Conservation (phyloP, 1,140 invertebrate species). For the Drosophila melanica region DNA sequence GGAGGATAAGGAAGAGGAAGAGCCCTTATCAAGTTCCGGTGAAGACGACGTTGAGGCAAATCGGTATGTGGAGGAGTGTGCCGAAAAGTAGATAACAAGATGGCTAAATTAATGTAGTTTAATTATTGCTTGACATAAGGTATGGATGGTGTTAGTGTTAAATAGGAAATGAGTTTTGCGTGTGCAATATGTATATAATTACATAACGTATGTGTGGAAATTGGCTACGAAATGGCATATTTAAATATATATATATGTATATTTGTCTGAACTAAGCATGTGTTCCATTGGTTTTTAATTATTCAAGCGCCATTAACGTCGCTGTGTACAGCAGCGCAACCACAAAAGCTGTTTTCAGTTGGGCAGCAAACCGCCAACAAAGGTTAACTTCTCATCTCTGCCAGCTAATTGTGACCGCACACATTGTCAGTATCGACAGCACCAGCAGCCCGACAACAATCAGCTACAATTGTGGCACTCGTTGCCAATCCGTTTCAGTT, state of each 20-base stretch:
- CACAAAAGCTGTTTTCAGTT: slow-evolving; percentile 68
- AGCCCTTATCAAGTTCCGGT: background rate
- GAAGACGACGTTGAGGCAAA: background rate
- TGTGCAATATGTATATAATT: slow-evolving; percentile 31
- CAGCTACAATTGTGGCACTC: slow-evolving; percentile 48
- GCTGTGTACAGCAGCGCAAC: slow-evolving; percentile 45
- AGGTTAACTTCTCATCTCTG: slow-evolving; percentile 57
- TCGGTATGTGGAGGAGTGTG: background rate
- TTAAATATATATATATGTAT: slow-evolving; percentile 17
- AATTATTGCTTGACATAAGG: slow-evolving; percentile 2
- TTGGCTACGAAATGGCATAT: background rate
- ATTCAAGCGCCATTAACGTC: slow-evolving; percentile 71
- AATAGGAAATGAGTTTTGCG: slow-evolving; percentile 15
- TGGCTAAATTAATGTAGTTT: slow-evolving; percentile 11
- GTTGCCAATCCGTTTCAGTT: slow-evolving; percentile 61
- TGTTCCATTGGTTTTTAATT: slow-evolving; percentile 50
- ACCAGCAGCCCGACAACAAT: slow-evolving; percentile 13
- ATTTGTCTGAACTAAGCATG: slow-evolving; percentile 3
- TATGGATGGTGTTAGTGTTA: slow-evolving; percentile 15
- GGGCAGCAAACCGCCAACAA: slow-evolving; percentile 57
- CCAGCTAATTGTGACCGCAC: slow-evolving; percentile 45
- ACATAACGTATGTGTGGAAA: slow-evolving; percentile 4
- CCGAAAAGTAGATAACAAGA: slow-evolving; percentile 10
- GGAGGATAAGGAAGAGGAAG: slow-evolving; percentile 48
- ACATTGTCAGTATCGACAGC: slow-evolving; percentile 4